These are phyloP conservation scores for Onychomys leucogaster DNA, from an alignment of 2,797 vertebrate genomes.

Conservation along the genomic window DNA sequence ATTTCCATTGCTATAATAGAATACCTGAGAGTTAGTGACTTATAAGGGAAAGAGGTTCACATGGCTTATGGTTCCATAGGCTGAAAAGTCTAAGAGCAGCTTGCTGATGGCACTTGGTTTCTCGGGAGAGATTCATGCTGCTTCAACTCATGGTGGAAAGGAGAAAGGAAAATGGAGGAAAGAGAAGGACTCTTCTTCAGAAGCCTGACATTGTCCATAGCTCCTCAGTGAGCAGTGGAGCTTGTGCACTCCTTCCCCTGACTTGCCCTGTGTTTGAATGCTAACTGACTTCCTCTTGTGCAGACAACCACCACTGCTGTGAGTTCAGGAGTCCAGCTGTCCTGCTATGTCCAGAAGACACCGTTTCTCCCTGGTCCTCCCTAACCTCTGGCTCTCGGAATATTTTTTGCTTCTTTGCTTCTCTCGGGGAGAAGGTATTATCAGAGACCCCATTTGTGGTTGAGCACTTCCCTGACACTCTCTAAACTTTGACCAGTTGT, in stretches of 20 bases:
- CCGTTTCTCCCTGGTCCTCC: not conserved
- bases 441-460: too few species aligned
- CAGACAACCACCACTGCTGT: too few species aligned
- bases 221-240: not conserved
- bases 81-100: not conserved
- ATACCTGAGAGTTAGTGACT: not conserved
- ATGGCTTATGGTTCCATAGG: not conserved
- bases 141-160: not conserved
- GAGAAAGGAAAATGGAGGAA: not conserved
- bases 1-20: not conserved
- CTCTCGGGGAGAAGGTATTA: not conserved
- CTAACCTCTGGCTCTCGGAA: not conserved
- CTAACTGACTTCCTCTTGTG: not conserved
- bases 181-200: not conserved
- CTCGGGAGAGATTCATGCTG: not conserved
- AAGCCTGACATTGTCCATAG: not conserved
- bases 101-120: not conserved
- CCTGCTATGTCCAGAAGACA: not conserved
- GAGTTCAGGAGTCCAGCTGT: not conserved
- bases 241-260: not conserved
- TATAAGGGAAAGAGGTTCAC: not conserved
- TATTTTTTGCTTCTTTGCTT: not conserved
- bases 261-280: not conserved
- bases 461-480: too few species aligned
- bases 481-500: too few species aligned